Base-by-base conservation (phyloP, 2,113 vertebrate species). In the Rhinolophus ferrumequinum region DNA sequence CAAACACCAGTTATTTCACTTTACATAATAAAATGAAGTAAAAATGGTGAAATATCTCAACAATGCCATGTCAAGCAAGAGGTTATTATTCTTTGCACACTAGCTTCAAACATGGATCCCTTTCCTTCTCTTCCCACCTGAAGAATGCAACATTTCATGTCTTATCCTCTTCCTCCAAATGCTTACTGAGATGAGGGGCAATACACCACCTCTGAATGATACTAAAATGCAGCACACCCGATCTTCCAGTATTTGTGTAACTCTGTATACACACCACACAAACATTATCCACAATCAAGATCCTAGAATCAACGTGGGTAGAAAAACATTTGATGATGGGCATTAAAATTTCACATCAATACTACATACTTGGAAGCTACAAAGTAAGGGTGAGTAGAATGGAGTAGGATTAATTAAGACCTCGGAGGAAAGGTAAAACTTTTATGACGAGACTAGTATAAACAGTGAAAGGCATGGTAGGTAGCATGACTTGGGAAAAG, bases 331-430 rank as follows among this genome's bases (percentile, higher is more conserved):
- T 90, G 22, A 52, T 86, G 66, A 89, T 13, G 11, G 19, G 14
- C 75, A 90, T 88, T 97, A 95, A 69, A 44, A 90, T 86, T 95
- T 97, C 83, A 69, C 70, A 93, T 67, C 86, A 95, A 85, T 72
- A 35, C 14, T 79, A 94, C 1, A 69, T 24, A 94, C 8, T 93
- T 86, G 86, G 38, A 92, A 93, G 19, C 94, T 15, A 84, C 70
- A 97, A 94, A 92, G 28, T 60, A 90, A 93, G n/a, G 8, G 3
- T 70, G 28, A 70, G 38, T 60, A 96, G 26, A 93, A 79, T 30
- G 16, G 30, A 84, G 13, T 21, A 82, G 56, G 73, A 41, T 41
- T 41, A 41, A 67, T 50, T 80, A 79, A 82, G 58, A 64, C 54
- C 75, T 90, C 41, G n/a, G 38, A 90, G 35, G 41, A 67, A 92